Conservation (phyloP, 2,888 invertebrate genomes). For the Adineta ricciae region DNA sequence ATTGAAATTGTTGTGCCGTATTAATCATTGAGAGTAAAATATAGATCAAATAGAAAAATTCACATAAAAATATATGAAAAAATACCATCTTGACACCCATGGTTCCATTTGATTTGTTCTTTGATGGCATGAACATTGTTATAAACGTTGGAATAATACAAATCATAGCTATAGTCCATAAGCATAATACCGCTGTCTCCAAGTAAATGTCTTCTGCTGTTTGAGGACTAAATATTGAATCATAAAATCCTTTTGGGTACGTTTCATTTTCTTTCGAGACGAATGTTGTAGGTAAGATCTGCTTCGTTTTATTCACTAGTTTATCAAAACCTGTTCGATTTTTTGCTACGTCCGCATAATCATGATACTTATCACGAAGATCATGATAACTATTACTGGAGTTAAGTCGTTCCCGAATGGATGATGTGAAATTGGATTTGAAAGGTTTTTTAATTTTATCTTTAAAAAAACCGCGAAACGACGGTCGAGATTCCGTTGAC, state of each 20-base stretch:
- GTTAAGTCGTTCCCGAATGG: neutral
- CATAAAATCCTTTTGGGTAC: neutral
- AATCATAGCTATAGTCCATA: neutral
- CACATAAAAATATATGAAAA: conserved; percentile 11
- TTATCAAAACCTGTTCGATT: neutral
- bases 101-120: neutral
- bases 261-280: neutral
- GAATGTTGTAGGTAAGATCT: neutral
- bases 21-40: neutral
- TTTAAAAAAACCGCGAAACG: neutral
- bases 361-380: neutral
- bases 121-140: neutral
- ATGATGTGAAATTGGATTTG: neutral
- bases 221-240: neutral
- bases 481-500: neutral
- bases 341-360: neutral
- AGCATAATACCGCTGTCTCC: neutral
- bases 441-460: neutral
- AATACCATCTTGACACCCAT: neutral
- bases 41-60: neutral
- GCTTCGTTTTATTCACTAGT: neutral
- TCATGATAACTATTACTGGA: neutral
- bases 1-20: neutral
- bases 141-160: neutral
- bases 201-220: neutral